A percentile compares a stretch with the other conserved stretches of the same genome.
Conservation (phyloP, 2,797 vertebrate genomes). For the Xerus rutilus region DNA sequence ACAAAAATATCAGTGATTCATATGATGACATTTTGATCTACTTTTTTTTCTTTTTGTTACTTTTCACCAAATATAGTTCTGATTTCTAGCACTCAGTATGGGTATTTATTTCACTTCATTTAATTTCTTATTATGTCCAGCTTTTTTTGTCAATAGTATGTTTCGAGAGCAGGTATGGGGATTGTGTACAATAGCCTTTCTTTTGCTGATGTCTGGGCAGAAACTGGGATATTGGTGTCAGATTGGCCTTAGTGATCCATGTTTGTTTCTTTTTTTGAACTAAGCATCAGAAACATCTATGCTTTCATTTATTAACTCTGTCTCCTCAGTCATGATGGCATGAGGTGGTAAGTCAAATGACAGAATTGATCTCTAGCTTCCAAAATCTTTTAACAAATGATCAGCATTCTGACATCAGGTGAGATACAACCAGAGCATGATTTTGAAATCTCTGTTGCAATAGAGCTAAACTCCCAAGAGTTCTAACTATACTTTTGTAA, state of each 20-base stretch:
- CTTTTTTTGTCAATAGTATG: constrained; percentile 84
- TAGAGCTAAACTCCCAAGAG: constrained; percentile 20
- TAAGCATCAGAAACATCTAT: constrained; percentile 41
- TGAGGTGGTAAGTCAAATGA: not conserved
- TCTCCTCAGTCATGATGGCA: not conserved
- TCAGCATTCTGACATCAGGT: not conserved
- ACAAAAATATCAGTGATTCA: constrained; percentile 28
- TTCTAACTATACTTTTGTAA: constrained; percentile 73
- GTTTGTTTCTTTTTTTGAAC: constrained; percentile 83
- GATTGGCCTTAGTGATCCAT: constrained; percentile 81
- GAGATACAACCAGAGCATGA: not conserved
- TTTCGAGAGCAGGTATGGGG: constrained; percentile 80
- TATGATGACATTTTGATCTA: constrained; percentile 45
- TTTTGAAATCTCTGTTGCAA: constrained; percentile 50
- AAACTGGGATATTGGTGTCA: constrained; percentile 85
- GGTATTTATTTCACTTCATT: constrained; percentile 88
- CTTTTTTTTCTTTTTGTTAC: constrained; percentile 69
- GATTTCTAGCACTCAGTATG: constrained; percentile 63
- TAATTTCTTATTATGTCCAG: constrained; percentile 84
- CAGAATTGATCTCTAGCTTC: constrained; percentile 44
- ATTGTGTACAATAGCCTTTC: constrained; percentile 70
- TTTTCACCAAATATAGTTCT: constrained; percentile 78
- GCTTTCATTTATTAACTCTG: constrained; percentile 55
- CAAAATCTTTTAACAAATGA: constrained; percentile 20
- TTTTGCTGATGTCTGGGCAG: constrained; percentile 76